Conservation (phyloP, 2,888 invertebrate genomes). For the Callimorpha dominula region DNA sequence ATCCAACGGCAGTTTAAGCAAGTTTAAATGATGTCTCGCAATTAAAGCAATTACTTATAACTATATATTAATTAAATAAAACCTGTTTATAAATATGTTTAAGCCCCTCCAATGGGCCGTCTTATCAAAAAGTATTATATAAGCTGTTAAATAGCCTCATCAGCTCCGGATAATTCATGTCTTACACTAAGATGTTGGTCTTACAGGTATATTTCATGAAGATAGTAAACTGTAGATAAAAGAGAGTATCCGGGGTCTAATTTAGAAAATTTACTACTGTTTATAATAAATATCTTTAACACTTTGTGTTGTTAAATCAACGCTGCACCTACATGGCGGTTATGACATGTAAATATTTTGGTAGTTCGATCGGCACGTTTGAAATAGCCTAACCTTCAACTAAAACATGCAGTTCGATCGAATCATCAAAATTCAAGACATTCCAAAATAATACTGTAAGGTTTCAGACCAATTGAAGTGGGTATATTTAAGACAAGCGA, state of each 20-base stretch:
- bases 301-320: background rate
- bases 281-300: background rate
- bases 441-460: background rate
- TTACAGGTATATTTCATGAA: background rate
- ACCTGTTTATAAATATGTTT: too few species aligned
- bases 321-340: constrained; percentile 15
- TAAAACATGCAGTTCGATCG: constrained; percentile 2
- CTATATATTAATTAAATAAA: too few species aligned
- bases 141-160: background rate
- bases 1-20: too few species aligned
- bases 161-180: background rate
- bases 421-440: background rate
- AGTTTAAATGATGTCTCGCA: too few species aligned
- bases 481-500: background rate
- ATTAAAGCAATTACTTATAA: too few species aligned
- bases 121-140: too few species aligned
- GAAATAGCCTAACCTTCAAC: constrained; percentile 32
- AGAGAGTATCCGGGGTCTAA: background rate
- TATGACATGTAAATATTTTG: constrained; percentile 34
- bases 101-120: too few species aligned
- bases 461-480: background rate
- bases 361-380: constrained; percentile 16
- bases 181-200: background rate
- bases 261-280: background rate
- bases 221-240: background rate